Evolutionary conservation across 1,140 invertebrate genomes (phyloP), one percentile per base, ranked within the genome.

Genomic region (Cydia splendana): DNA sequence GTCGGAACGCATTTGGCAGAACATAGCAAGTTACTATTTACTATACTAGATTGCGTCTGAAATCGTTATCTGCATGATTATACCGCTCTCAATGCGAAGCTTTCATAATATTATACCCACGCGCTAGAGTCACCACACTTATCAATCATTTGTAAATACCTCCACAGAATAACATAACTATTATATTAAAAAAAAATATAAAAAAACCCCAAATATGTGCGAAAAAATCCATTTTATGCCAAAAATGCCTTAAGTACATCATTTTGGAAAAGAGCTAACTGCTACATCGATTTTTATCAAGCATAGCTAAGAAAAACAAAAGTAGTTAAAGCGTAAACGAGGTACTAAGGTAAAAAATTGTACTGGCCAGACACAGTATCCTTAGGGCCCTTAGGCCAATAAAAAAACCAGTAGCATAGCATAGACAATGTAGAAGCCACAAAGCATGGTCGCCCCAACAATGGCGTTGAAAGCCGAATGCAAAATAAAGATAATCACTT

Each of bases 401-500:
- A 62, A 10, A 62, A 24, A 24, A 62, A 20, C 20, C 20, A 62
- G 53, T 57, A 69, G 65, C 28, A 30, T 53, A 67, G 65, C 12
- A 34, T 30, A 69, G 28, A 69, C 28, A 69, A 69, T 34, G 28
- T 69, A 69, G 65, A 34, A 69, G 12, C 65, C 18, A 71, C 67
- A 71, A 71, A 71, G 67, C 67, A 71, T 71, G 67, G 67, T 71
- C 67, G 30, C 67, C 67, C 67, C 34, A 71, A 71, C 67, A 71
- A 71, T 18, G 34, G 67, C 67, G 67, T 71, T 71, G 67, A 71
- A 71, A 71, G 67, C 67, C 67, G 34, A 71, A 71, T 71, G 67
- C 67, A 71, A 71, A 71, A 71, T 38, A 38, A 71, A 71, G 67
- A 71, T 71, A 71, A 71, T 71, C 67, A 71, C 67, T 69, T 69